Percentiles rank a stretch among this genome's conserved stretches.
These are phyloP conservation scores for Poeciliopsis retropinna DNA, from an alignment of 2,113 vertebrate species.

Conservation along the genomic window DNA sequence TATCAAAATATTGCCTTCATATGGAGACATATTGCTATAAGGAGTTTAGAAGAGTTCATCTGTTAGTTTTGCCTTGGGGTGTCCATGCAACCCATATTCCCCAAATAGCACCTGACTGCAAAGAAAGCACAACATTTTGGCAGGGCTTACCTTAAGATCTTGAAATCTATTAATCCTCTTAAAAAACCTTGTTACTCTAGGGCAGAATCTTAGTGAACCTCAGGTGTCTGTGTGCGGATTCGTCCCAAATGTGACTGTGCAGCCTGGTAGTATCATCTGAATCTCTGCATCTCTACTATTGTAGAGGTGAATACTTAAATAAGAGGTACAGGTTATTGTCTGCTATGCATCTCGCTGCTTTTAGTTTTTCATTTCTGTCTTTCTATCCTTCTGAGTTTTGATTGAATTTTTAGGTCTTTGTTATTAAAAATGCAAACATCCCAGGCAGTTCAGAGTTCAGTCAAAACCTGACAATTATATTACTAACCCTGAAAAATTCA, in stretches of 20 bases:
- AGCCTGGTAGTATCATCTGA: constrained; percentile 31
- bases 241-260: constrained; percentile 45
- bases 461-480: not conserved
- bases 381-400: too few species aligned
- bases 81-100: constrained; percentile 39
- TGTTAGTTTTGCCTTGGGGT: constrained; percentile 55
- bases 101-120: constrained; percentile 43
- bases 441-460: too few species aligned
- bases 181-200: constrained; percentile 43
- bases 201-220: constrained; percentile 48
- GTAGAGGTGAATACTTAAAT: too few species aligned
- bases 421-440: too few species aligned
- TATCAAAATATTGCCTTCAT: constrained; percentile 28
- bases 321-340: too few species aligned
- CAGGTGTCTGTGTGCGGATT: constrained; percentile 46
- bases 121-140: constrained; percentile 45
- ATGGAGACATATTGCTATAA: constrained; percentile 17
- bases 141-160: constrained; percentile 55
- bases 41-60: constrained; percentile 49
- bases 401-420: too few species aligned
- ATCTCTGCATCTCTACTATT: too few species aligned
- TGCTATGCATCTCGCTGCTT: too few species aligned
- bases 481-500: not conserved
- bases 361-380: too few species aligned
- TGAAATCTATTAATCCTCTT: constrained; percentile 69